phyloP scores from a whole-genome alignment of 2,113 vertebrate species.

The Isurus oxyrinchus region DNA sequence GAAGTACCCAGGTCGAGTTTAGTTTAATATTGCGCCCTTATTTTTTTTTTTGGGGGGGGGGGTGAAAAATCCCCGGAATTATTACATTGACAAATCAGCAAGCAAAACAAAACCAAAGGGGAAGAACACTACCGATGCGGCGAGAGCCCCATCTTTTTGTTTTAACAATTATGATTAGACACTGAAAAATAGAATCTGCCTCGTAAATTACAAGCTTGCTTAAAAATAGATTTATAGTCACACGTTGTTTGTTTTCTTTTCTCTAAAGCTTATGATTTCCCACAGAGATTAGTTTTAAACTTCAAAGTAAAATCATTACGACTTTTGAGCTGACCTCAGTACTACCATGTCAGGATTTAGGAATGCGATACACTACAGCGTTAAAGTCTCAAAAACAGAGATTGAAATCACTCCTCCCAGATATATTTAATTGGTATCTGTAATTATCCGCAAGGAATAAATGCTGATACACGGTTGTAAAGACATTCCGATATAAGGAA shows the following conservation, averaged over 20 bases:
- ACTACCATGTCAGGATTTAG: background rate
- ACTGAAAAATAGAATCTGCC: background rate
- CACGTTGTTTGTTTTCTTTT: background rate
- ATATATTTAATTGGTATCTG: background rate
- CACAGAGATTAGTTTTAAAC: conserved; percentile 16
- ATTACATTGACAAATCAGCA: background rate
- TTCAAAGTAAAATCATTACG: background rate
- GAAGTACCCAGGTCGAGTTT: background rate
- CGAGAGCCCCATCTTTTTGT: background rate
- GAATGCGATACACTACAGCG: background rate
- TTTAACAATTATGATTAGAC: background rate
- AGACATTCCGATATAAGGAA: background rate
- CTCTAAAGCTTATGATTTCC: background rate
- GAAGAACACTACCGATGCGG: background rate
- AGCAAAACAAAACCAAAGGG: background rate
- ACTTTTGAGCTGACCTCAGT: background rate
- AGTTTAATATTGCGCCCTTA: background rate
- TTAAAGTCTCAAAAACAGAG: background rate
- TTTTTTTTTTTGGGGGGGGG: background rate
- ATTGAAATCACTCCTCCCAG: background rate
- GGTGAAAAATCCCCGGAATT: background rate
- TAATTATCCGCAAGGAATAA: background rate
- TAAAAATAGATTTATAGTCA: background rate
- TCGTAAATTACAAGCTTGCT: background rate
- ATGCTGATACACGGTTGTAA: background rate